Conservation (phyloP, 2,888 invertebrate species). For the Drosophila subsilvestris region DNA sequence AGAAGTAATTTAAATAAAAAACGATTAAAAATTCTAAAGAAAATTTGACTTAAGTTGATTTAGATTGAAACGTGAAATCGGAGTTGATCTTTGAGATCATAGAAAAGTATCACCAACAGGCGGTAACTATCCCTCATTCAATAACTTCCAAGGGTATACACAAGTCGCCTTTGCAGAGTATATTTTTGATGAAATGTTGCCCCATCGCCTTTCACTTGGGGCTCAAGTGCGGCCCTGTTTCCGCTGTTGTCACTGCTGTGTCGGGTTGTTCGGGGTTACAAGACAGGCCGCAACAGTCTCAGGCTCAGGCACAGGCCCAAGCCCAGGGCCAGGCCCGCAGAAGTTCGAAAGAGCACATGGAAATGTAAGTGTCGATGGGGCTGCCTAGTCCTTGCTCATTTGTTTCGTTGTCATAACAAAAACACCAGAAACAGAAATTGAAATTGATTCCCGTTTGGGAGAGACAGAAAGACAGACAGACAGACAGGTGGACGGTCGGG, state of each 20-base stretch:
- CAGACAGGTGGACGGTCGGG: background rate
- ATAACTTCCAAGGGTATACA: conserved; percentile 3
- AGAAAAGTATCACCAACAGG: too few relatives aligned
- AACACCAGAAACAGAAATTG: conserved; percentile 61
- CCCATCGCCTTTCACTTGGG: conserved; percentile 11
- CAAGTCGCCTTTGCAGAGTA: background rate
- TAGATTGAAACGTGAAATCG: too few relatives aligned
- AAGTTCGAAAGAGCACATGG: background rate
- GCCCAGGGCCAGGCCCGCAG: background rate
- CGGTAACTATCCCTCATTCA: background rate
- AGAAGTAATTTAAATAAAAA: too few relatives aligned
- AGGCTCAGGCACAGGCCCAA: too few relatives aligned
- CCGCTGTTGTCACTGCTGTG: conserved; percentile 14
- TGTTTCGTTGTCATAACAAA: conserved; percentile 75
- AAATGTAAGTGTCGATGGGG: conserved; percentile 2
- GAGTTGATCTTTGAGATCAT: too few relatives aligned
- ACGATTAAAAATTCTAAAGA: too few relatives aligned
- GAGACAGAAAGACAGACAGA: background rate
- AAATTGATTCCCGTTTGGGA: conserved; percentile 32
- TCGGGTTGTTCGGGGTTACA: conserved; percentile 33
- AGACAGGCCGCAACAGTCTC: conserved; percentile 3
- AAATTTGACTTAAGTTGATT: too few relatives aligned
- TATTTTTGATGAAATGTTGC: background rate
- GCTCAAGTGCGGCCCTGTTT: conserved; percentile 32
- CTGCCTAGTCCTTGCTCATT: conserved; percentile 23